Percentiles rank a stretch among this genome's conserved stretches.
These are phyloP conservation scores for Dallia pectoralis DNA, from an alignment of 2,797 vertebrate species.

Conservation along the genomic window DNA sequence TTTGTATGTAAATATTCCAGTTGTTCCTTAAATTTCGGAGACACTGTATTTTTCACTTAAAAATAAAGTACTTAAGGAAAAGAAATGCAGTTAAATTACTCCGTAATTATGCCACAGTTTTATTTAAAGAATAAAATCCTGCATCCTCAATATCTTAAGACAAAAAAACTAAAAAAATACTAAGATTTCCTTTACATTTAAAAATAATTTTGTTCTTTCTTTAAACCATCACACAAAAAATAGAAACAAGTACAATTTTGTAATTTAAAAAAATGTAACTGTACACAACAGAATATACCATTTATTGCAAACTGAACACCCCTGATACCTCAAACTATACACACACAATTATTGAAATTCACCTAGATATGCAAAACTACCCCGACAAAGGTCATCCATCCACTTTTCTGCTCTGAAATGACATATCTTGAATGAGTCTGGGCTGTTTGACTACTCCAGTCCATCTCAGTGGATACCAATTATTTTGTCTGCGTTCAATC, in stretches of 20 bases:
- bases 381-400: slow-evolving; percentile 37
- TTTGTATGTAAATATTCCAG: not conserved
- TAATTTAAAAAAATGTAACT: slow-evolving; percentile 74
- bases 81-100: slow-evolving; percentile 31
- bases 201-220: slow-evolving; percentile 77
- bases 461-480: slow-evolving; percentile 19
- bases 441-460: slow-evolving; percentile 17
- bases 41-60: not conserved
- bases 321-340: slow-evolving; percentile 71
- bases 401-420: slow-evolving; percentile 38
- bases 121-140: slow-evolving; percentile 79
- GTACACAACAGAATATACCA: slow-evolving; percentile 81
- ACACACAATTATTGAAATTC: slow-evolving; percentile 69
- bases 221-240: slow-evolving; percentile 77
- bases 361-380: slow-evolving; percentile 67
- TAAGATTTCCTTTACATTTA: slow-evolving; percentile 75
- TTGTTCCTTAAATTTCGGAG: not conserved
- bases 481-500: not conserved
- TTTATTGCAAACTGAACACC: slow-evolving; percentile 76
- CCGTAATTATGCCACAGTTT: slow-evolving; percentile 61
- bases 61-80: not conserved
- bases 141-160: slow-evolving; percentile 71
- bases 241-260: slow-evolving; percentile 74
- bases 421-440: slow-evolving; percentile 37
- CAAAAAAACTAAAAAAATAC: slow-evolving; percentile 68